Evolutionary conservation across 1,140 invertebrate genomes (phyloP), one percentile per base, ranked within the genome.

Genomic region (Brachionus plicatilis): DNA sequence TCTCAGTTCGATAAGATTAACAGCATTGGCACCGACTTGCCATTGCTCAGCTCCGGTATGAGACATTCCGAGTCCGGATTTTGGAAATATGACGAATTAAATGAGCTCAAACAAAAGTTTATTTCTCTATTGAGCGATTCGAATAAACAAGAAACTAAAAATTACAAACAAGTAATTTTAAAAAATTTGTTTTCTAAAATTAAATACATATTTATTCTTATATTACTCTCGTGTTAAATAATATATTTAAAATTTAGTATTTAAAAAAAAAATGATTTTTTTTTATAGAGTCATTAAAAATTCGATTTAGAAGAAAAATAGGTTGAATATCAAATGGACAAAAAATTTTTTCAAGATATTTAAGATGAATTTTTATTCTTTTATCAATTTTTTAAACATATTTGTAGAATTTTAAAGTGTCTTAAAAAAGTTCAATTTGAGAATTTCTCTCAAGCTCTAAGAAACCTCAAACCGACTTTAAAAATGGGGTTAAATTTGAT

Each of bases 11-110:
- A 76, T n/a, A 50, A 50, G 27, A 29, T 50, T 3, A 76, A 76
- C 27, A 76, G 24, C 43, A 76, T 27, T 29, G 20, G 33, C 9
- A 27, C 12, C 6, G 43, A 72, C 37, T 20, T n/a, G n/a, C 33
- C 33, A 17, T 6, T 20, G 7, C 66, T 12, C 14, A 68, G 12
- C 17, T 29, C 9, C 27, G n/a, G 33, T 68, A 11, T n/a, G 14
- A 72, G 41, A 9, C 33, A 72, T 41, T 41, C 37, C 14, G 76
- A 80, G 9, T 82, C 79, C 4, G 65, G 79, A 24, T 68, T 60
- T 65, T 82, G 79, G 79, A 82, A 68, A 29, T 82, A 82, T 65
- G 53, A 82, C 41, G 79, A 82, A 47, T 50, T 82, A 27, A 82
- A 82, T 33, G 79, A 82, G n/a, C 33, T 82, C 12, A 82, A 82